Base-by-base conservation (phyloP, 1,140 invertebrate genomes). In the Drosophila sp. region DNA sequence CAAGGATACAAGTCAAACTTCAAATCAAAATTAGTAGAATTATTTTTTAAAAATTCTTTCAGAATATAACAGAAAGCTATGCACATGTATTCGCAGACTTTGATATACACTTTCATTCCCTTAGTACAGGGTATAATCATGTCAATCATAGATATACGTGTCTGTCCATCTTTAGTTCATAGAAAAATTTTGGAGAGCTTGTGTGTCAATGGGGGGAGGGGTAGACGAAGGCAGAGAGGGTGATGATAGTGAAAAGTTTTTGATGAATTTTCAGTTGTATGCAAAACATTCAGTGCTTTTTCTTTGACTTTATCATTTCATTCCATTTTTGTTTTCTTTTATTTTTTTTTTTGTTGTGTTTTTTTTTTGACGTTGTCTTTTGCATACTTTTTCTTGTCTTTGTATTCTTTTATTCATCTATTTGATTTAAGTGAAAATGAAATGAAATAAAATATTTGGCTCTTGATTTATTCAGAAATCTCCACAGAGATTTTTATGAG, bases 371-470 rank as follows among this genome's bases (percentile, higher is more conserved):
- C 44, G 44, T 54, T 60, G 66, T 60, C 32, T 58, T 70, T 54
- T 60, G 55, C 33, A 56, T 60, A 50, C 44, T 62, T 35, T 54
- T 62, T 66, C 25, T 66, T 66, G 54, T 30, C 32, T 56, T 72
- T 57, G 25, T 60, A 25, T 25, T 54, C 32, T 30, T 62, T 44
- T 62, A 60, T 33, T 76, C 30, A 23, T 44, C 32, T 60, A 69
- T 80, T 81, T 86, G 71, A 66, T 56, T 55, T 63, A 56, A 70
- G 68, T 75, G 68, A 70, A 79, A 86, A 79, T 79, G 55, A 79
- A 79, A 79, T 82, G 63, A 83, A 73, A 79, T 87, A 79, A 79
- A 82, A 86, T 86, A 87, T 87, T 86, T 83, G 72, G 41, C 60
- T 77, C 79, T 76, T 83, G 83, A 87, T 86, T 71, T 87, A 89